Base-by-base conservation (phyloP, 2,888 invertebrate species). In the Hemicrepidius hirtus region DNA sequence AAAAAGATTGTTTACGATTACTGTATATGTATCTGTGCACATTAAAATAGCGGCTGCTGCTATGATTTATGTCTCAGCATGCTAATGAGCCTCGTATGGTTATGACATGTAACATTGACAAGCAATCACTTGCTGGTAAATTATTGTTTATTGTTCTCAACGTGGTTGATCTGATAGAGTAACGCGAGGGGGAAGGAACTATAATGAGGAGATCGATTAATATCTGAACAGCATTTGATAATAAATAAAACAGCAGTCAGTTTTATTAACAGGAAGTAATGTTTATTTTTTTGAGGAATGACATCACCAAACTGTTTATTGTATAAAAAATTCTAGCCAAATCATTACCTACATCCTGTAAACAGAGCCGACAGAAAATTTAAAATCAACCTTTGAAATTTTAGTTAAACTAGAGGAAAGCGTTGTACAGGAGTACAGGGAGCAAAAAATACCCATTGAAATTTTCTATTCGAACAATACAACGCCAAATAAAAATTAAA, bases 91-190 rank as follows among this genome's bases (percentile, higher is more conserved):
- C 69, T 44, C 69, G 62, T 46, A 63, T 63, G 69, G 76, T 76
- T 74, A 71, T 66, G 71, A 77, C 76, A 74, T 62, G 72, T 57
- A 70, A 66, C 73, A 77, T 76, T 75, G 77, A 77, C 77, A 77
- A 77, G 68, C 68, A 73, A 77, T 76, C 71, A 75, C 76, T 76
- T 73, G 71, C 70, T 69, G 66, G 72, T 77, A 73, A 77, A 77
- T 76, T 77, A 77, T 76, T 74, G 77, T 77, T 77, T 77, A 77
- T 77, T 77, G 77, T 77, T 76, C 75, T 73, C 70, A 72, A 70
- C 72, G 70, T 69, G 68, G 64, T 66, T 18, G 71, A 44, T 68
- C 68, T 69, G 64, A 59, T 63, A 49, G 70, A 66, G 73, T 40
- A 57, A 64, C 69, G 69, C 57, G 55, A 50, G 44, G 55, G 40